Base-by-base conservation (phyloP, 1,140 invertebrate species). In the Agrypnia vestita region DNA sequence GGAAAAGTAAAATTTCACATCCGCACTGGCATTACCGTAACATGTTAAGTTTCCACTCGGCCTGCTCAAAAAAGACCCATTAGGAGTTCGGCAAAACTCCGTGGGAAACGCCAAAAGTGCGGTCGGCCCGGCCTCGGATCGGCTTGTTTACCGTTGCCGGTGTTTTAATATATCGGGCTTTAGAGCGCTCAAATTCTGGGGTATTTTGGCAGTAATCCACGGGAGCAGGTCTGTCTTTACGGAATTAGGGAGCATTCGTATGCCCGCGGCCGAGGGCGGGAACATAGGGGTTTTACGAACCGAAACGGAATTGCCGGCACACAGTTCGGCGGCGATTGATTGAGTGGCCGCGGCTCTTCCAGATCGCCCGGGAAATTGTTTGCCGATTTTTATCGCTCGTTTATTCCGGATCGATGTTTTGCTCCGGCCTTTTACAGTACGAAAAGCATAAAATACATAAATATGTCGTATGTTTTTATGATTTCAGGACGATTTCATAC, bases 281-380 rank as follows among this genome's bases (percentile, higher is more conserved):
- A 79, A 64, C 80, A 69, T 67, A 75, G 56, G 47, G 77, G 78
- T 76, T 76, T 79, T 80, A 82, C 81, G 78, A 73, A n/a, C 81
- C 81, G 78, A 78, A 74, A 80, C 78, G 78, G 67, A 76, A 82
- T 76, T 61, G 80, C 75, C 74, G 44, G 67, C 64, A 59, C 75
- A 78, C 81, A 74, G 76, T 80, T 80, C 81, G 81, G 80, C 81
- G 77, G 73, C 78, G 80, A 82, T 82, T 82, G 81, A 82, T 82
- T 80, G 78, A 80, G 81, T 75, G 67, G 76, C 69, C 59, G 59
- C 13, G 49, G 43, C 64, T 64, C 19, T 43, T 46, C 44, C 43
- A 49, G 44, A 35, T 4, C 43, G 64, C 1, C n/a, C 19, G 53
- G 67, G 67, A 71, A 71, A 71, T 47, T 53, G 67, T 71, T 71